Base-by-base conservation (phyloP, 2,113 vertebrate genomes). In the Jacana jacana region DNA sequence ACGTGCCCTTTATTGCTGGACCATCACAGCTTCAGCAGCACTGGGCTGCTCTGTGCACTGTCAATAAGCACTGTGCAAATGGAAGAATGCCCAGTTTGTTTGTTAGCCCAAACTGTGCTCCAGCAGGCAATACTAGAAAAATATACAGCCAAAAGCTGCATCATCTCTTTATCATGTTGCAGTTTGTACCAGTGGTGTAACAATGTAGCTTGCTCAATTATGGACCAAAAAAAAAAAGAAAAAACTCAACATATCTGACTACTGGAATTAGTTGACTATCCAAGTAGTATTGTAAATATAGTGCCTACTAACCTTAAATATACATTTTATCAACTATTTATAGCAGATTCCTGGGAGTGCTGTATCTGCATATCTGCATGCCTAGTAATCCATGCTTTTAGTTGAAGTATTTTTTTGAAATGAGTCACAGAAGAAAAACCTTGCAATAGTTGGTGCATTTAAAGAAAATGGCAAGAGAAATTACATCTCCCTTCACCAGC, bases 231-330 rank as follows among this genome's bases (percentile, higher is more conserved):
- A 22, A 52, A 72, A 71, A 71, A 80, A 10, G n/a, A n/a, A n/a
- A n/a, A n/a, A n/a, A n/a, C 2, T 5, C 42, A 68, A 24, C 0
- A 2, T 13, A 39, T 39, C 25, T n/a, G n/a, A 52, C 35, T 6
- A 17, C 20, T 18, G 63, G 39, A 81, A 84, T 71, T 3, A 51
- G 20, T 10, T 37, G 16, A 44, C 51, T 49, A 22, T 28, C 17
- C 69, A 66, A 71, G 17, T 12, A 49, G 42, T 17, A 33, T 44
- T 19, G 84, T 81, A 76, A 90, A 95, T 40, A 71, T 4, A 76
- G 27, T 6, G 3, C 9, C 72, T 64, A 10, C 55, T 51, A 44
- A 35, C 40, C 57, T 73, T 49, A 86, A 79, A 64, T 51, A 64
- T 11, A 3, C 54, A 46, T 77, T 71, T 89, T 13, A 78, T 81